Evolutionary conservation across 1,140 invertebrate species (phyloP), one percentile per base, ranked within the genome.

Genomic region (Drosophila quadrilineata): DNA sequence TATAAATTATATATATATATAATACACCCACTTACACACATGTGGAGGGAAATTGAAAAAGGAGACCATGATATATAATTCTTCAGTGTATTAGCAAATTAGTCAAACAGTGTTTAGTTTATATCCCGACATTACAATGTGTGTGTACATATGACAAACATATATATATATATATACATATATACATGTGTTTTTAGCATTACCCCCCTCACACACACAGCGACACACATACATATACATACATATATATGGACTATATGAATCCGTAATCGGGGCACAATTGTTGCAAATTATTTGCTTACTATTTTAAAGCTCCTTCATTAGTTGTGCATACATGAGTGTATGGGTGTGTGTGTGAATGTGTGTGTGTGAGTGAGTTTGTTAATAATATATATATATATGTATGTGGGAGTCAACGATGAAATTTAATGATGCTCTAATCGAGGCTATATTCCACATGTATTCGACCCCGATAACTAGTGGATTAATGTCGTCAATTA

Each of bases 51-150:
- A 43, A 14, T 40, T 3, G 17, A 40, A 17, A 2, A 10, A 41
- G 28, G 6, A 6, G n/a, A n/a, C n/a, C n/a, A n/a, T n/a, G 6
- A 16, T 45, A 26, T 31, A 21, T 26, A 45, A 21, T 36, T 36
- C 62, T 60, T 43, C 35, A 63, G 71, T 84, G 73, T 71, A 82
- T 82, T 82, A 75, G 77, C 54, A 56, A 75, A 72, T 75, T 80
- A 82, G 72, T 53, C 69, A 56, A 57, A 57, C 64, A 84, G 71
- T 73, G 66, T 77, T 82, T 70, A 84, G 76, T 71, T 57, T n/a
- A n/a, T n/a, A n/a, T 41, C 33, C 57, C 54, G n/a, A 31, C 14
- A 59, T 31, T 59, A 8, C 50, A 48, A 12, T 22, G 36, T 22
- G 26, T 38, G 35, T 33, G 22, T 19, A 46, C 38, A 53, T 19